These are phyloP conservation scores for Rhabdomys dilectus DNA, from an alignment of 2,113 vertebrate genomes.

Conservation along the genomic window DNA sequence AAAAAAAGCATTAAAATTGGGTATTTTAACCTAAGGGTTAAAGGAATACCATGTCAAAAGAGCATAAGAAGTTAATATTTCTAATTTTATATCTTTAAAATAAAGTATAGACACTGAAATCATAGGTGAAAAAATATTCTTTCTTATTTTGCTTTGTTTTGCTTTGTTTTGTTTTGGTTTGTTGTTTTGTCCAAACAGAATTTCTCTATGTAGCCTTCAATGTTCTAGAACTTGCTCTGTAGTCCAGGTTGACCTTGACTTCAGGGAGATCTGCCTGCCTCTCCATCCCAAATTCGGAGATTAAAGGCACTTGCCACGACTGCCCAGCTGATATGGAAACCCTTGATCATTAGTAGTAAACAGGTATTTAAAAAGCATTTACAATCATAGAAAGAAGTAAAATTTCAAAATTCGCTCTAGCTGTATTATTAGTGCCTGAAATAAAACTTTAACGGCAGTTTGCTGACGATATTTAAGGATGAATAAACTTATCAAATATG, in stretches of 20 bases:
- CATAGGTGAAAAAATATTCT: not conserved
- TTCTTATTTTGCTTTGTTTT: not conserved
- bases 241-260: not conserved
- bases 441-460: slow-evolving; percentile 59
- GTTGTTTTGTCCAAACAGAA: not conserved
- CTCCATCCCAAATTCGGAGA: not conserved
- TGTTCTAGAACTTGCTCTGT: not conserved
- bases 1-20: not conserved
- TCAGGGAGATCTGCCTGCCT: not conserved
- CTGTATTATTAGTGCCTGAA: slow-evolving; percentile 19
- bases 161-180: not conserved
- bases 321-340: not conserved
- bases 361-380: slow-evolving; percentile 28
- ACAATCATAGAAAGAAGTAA: slow-evolving; percentile 37
- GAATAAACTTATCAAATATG: slow-evolving; percentile 51
- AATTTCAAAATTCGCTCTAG: slow-evolving; percentile 7
- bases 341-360: not conserved
- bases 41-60: not conserved
- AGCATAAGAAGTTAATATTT: not conserved
- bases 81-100: not conserved
- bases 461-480: slow-evolving; percentile 41
- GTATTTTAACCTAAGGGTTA: not conserved
- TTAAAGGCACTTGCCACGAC: not conserved
- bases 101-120: not conserved
- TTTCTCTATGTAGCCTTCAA: not conserved